Percentiles rank a stretch among this genome's conserved stretches.
Conservation (phyloP, 1,140 invertebrate genomes). For the Tribolium madens region DNA sequence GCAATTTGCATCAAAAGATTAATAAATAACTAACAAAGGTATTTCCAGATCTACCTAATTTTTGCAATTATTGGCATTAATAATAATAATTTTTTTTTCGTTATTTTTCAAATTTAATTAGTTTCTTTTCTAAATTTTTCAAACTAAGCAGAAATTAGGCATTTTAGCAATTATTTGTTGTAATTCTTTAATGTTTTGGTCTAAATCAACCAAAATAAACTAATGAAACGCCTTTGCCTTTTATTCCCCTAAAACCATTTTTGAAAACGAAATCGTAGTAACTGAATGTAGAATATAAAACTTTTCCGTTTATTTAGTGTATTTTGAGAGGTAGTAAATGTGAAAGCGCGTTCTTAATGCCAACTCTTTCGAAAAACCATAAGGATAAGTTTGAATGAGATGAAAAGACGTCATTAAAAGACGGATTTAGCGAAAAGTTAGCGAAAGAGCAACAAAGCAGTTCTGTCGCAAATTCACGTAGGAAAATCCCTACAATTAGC, state of each 20-base stretch:
- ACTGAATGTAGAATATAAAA: not conserved
- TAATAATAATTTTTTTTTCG: too few species aligned
- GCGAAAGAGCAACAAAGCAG: constrained; percentile 26
- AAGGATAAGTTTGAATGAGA: not conserved
- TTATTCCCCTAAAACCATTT: too few species aligned
- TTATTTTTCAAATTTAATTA: too few species aligned
- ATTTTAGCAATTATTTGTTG: too few species aligned
- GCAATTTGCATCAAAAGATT: too few species aligned
- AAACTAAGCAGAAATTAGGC: too few species aligned
- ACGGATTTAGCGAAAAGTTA: constrained; percentile 23
- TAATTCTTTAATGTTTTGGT: too few species aligned
- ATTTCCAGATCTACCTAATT: too few species aligned
- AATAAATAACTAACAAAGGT: too few species aligned
- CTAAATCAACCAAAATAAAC: too few species aligned
- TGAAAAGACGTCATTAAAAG: constrained; percentile 27
- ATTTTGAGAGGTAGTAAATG: not conserved
- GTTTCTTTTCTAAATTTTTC: too few species aligned
- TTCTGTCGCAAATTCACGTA: constrained; percentile 20
- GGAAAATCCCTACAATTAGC: constrained; percentile 32
- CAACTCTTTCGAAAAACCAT: not conserved
- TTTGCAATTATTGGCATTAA: too few species aligned
- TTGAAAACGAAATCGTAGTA: not conserved
- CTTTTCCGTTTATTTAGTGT: not conserved
- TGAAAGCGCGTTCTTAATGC: not conserved
- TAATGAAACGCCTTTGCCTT: not conserved